Evolutionary conservation across 2,888 invertebrate species (phyloP).

Genomic region (Endomychus coccineus): DNA sequence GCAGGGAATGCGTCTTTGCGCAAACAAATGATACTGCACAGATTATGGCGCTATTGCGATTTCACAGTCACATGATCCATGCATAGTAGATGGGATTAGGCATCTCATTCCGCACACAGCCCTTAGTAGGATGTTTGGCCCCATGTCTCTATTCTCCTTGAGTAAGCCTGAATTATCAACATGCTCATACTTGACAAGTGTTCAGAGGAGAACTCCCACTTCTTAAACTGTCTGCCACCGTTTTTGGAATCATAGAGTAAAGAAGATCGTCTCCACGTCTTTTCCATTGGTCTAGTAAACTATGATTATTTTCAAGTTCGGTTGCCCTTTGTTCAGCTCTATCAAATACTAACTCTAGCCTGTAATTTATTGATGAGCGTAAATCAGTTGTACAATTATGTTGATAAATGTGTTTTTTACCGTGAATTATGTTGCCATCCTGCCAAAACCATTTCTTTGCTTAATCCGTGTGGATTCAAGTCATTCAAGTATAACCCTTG

Average conservation of each 20-base stretch:
- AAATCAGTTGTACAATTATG: background rate
- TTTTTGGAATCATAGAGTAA: conserved; percentile 87
- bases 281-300: conserved; percentile 77
- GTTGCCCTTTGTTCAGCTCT: conserved; percentile 72
- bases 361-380: conserved; percentile 24
- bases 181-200: conserved; percentile 79
- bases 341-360: conserved; percentile 73
- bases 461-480: conserved; percentile 76
- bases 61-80: too few relatives aligned
- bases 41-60: too few relatives aligned
- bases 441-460: conserved; percentile 72
- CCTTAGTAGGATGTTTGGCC: too few relatives aligned
- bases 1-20: too few relatives aligned
- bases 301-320: conserved; percentile 70
- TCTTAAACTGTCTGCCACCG: conserved; percentile 73
- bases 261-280: conserved; percentile 76
- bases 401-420: conserved; percentile 32
- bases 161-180: too few relatives aligned
- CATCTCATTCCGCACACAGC: too few relatives aligned
- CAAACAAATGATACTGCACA: too few relatives aligned
- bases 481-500: conserved; percentile 76
- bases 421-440: conserved; percentile 81
- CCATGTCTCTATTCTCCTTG: too few relatives aligned
- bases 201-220: conserved; percentile 67
- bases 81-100: too few relatives aligned